A percentile compares a stretch with the other conserved stretches of the same genome.
Conservation (phyloP, 2,797 vertebrate genomes). For the Knipowitschia caucasica region DNA sequence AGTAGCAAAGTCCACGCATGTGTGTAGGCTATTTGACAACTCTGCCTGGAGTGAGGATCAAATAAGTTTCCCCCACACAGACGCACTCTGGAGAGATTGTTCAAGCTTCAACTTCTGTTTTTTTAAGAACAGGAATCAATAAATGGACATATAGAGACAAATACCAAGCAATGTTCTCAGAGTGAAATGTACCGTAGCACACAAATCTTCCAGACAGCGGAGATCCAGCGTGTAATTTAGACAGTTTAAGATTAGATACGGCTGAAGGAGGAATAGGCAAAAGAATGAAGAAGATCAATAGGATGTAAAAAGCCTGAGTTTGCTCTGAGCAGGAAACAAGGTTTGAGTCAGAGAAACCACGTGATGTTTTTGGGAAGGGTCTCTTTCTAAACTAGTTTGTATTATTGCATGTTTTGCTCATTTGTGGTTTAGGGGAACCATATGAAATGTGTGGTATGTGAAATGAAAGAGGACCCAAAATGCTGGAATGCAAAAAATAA, state of each 20-base stretch:
- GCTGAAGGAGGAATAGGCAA: no score
- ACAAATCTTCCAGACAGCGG: neutral
- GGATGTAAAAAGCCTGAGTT: slow-evolving; percentile 8
- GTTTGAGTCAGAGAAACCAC: slow-evolving; percentile 8
- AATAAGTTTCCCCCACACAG: slow-evolving; percentile 19
- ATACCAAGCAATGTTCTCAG: neutral
- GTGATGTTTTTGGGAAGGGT: neutral
- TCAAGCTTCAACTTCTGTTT: slow-evolving; percentile 33
- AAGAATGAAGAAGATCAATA: neutral
- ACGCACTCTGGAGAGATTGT: neutral
- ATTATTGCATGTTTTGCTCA: no score
- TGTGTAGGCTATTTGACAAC: slow-evolving; percentile 48
- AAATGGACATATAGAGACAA: neutral
- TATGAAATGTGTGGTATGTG: no score
- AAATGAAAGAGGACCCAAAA: no score
- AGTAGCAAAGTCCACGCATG: slow-evolving; percentile 46
- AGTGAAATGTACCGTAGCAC: neutral
- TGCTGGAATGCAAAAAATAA: no score
- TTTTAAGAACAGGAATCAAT: slow-evolving; percentile 49
- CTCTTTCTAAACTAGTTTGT: neutral
- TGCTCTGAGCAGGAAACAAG: slow-evolving; percentile 22
- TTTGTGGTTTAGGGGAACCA: no score
- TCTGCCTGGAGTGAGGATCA: slow-evolving; percentile 24
- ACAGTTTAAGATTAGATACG: neutral
- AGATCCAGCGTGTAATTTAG: neutral